Evolutionary conservation across 2,797 vertebrate species (phyloP).

Genomic region (Antrozous pallidus): DNA sequence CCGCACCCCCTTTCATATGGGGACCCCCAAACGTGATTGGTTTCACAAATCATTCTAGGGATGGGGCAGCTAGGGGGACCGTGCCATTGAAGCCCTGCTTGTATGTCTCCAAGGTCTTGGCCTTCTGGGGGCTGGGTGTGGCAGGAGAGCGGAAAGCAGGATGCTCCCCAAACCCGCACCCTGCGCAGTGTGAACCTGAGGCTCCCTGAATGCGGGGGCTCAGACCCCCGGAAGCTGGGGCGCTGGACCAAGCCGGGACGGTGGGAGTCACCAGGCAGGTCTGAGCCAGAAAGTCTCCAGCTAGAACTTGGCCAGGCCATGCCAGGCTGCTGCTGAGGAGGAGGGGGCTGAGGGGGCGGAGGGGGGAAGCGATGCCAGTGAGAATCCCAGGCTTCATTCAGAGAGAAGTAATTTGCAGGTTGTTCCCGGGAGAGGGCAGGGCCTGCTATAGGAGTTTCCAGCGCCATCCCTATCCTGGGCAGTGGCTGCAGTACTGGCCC

Average conservation of each 20-base stretch:
- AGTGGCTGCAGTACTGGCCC: background rate
- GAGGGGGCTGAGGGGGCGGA: no score
- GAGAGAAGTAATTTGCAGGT: no score
- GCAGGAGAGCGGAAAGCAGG: background rate
- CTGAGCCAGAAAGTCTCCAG: background rate
- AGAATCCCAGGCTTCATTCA: background rate
- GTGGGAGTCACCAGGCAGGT: background rate
- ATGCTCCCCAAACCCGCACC: background rate
- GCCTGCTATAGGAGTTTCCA: background rate
- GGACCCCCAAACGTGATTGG: background rate
- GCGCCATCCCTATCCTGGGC: no score
- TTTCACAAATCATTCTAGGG: background rate
- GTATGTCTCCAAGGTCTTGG: no score
- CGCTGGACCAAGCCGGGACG: background rate
- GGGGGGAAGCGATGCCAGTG: background rate
- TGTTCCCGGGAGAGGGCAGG: background rate
- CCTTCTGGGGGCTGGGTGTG: no score
- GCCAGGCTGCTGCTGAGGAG: background rate
- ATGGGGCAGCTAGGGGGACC: background rate
- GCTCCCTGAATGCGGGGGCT: background rate
- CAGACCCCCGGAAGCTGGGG: background rate
- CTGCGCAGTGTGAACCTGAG: background rate
- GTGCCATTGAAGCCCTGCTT: background rate
- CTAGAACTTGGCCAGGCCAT: slow-evolving; percentile 58
- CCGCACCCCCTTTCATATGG: background rate